Percentiles rank a stretch among this genome's conserved stretches.
Evolutionary conservation across 2,888 invertebrate genomes (phyloP).

Genomic region (Blastobasis adustella): DNA sequence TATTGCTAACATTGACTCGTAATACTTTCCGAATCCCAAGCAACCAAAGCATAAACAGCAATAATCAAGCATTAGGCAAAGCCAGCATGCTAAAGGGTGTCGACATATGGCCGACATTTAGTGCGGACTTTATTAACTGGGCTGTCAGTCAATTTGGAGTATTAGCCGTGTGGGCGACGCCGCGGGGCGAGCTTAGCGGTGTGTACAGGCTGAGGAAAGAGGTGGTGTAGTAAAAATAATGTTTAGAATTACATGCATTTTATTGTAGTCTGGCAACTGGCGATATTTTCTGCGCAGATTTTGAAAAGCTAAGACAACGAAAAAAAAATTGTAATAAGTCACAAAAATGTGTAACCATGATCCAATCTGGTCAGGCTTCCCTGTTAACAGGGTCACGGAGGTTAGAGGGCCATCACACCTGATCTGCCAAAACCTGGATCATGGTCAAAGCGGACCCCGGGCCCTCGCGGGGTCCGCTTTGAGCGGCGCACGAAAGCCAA

Average conservation of each 20-base stretch:
- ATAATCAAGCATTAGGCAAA: slow-evolving; percentile 11
- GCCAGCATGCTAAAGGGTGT: slow-evolving; percentile 33
- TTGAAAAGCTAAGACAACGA: not conserved
- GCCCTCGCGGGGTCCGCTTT: no score
- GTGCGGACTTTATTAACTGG: slow-evolving; percentile 61
- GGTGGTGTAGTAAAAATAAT: no score
- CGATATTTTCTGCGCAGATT: no score
- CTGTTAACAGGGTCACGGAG: no score
- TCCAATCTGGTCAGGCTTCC: no score
- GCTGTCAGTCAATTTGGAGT: slow-evolving; percentile 66
- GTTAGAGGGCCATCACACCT: no score
- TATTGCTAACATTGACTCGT: slow-evolving; percentile 2
- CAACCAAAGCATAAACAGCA: slow-evolving; percentile 16
- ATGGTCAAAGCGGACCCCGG: no score
- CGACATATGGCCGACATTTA: slow-evolving; percentile 64
- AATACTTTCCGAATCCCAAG: not conserved
- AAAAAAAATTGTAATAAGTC: not conserved
- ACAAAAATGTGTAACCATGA: no score
- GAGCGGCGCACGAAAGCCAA: no score
- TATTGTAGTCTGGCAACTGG: no score
- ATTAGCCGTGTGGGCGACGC: slow-evolving; percentile 47
- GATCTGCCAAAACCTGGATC: no score
- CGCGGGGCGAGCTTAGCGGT: slow-evolving; percentile 34
- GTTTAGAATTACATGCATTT: no score
- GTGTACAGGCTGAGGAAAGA: slow-evolving; percentile 30